phyloP scores from a whole-genome alignment of 1,140 invertebrate species.

The Sycobia sp. region DNA sequence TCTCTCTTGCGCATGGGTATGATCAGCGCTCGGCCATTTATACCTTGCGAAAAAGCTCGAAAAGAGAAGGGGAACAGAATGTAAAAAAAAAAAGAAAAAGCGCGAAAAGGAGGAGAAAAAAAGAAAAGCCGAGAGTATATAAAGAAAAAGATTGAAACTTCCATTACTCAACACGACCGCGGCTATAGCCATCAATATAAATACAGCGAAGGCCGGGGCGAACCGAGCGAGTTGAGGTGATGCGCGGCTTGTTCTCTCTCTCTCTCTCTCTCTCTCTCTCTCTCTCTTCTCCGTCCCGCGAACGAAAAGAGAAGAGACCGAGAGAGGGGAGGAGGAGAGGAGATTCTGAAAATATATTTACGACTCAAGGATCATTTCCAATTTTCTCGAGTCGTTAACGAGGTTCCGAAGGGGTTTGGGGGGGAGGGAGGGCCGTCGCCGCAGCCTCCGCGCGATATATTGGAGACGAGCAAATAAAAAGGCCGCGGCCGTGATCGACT shows the following conservation, averaged over 20 bases:
- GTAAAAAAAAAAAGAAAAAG: no score
- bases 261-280: no score
- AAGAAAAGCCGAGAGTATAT: no score
- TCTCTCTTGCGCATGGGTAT: neutral
- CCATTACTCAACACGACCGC: no score
- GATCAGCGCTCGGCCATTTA: neutral
- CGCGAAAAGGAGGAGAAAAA: neutral
- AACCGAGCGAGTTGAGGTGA: no score
- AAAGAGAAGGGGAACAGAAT: no score
- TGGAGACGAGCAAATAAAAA: constrained; percentile 20
- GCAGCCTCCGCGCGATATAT: constrained; percentile 9
- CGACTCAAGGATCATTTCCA: constrained; percentile 35
- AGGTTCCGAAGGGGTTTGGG: constrained; percentile 4
- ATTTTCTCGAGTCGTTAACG: constrained; percentile 36
- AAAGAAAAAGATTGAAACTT: no score
- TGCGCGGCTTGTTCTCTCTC: no score
- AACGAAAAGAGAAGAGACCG: no score
- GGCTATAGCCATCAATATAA: constrained; percentile 16
- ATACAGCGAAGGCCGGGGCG: constrained; percentile 9
- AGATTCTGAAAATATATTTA: constrained; percentile 30
- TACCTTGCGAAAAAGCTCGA: no score
- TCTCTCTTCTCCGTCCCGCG: neutral
- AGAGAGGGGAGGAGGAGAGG: no score
- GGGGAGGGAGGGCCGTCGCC: neutral
- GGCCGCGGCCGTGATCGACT: constrained; percentile 14